A percentile compares a stretch with the other conserved stretches of the same genome.
Conservation (phyloP, 2,113 vertebrate species). For the rabbit (Oryctolagus cuniculus) region mOryCun1.1 NC_091450.1:25045001-25045500, state of each 20-base stretch:
- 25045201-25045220: neutral
- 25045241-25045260: neutral
- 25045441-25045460: constrained; percentile 32
- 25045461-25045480: neutral
- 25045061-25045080: neutral
- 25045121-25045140: neutral
- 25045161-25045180: neutral
- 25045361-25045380: constrained; percentile 47
- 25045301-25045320: neutral
- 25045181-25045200: neutral
- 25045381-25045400: neutral
- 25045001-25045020: constrained; percentile 32
- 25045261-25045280: neutral
- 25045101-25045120: constrained; percentile 41
- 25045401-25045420: neutral
- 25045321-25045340: constrained; percentile 57
- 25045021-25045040: constrained; percentile 32
- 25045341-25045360: constrained; percentile 40
- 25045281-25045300: neutral
- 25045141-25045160: neutral
- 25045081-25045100: constrained; percentile 20
- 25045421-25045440: constrained; percentile 48
- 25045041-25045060: constrained; percentile 57
- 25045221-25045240: neutral
- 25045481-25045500: constrained; percentile 28